These are phyloP conservation scores for Pao palembangensis DNA, from an alignment of 2,113 vertebrate species.

Conservation along the genomic window DNA sequence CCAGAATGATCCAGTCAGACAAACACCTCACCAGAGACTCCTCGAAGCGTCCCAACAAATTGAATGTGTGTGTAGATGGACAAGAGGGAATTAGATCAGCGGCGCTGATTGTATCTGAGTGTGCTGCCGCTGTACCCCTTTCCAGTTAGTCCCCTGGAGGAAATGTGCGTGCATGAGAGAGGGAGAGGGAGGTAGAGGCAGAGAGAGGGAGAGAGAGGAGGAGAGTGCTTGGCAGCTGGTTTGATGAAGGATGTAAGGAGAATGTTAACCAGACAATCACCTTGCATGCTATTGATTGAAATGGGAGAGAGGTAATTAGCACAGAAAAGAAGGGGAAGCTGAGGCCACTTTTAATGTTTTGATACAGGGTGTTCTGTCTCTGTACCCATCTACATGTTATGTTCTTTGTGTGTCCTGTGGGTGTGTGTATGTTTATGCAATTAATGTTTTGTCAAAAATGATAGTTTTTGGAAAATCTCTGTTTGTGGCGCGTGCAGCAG, in stretches of 20 bases:
- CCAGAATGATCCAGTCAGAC: slow-evolving; percentile 70
- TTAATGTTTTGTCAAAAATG: slow-evolving; percentile 14
- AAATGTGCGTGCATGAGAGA: slow-evolving; percentile 54
- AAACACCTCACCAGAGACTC: slow-evolving; percentile 74
- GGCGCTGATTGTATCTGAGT: slow-evolving; percentile 75
- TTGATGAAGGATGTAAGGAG: slow-evolving; percentile 71
- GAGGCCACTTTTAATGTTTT: slow-evolving; percentile 67
- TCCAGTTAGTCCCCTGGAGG: slow-evolving; percentile 60
- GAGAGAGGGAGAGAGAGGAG: slow-evolving; percentile 11
- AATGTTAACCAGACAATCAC: slow-evolving; percentile 79
- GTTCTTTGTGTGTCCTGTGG: slow-evolving; percentile 22
- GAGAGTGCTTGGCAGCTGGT: slow-evolving; percentile 62
- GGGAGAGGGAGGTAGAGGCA: slow-evolving; percentile 26
- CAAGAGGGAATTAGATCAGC: slow-evolving; percentile 77
- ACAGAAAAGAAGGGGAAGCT: slow-evolving; percentile 63
- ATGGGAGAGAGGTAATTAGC: slow-evolving; percentile 70
- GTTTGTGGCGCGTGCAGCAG: too few relatives aligned
- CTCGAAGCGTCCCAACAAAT: slow-evolving; percentile 74
- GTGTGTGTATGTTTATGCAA: slow-evolving; percentile 11
- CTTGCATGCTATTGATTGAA: slow-evolving; percentile 75
- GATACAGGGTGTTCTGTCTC: slow-evolving; percentile 70
- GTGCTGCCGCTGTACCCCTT: slow-evolving; percentile 68
- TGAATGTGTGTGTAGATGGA: slow-evolving; percentile 79
- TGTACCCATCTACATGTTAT: slow-evolving; percentile 58
- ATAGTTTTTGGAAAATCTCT: not conserved